These are phyloP conservation scores for Neotoxoptera formosana DNA, from an alignment of 1,140 invertebrate species.

Conservation along the genomic window DNA sequence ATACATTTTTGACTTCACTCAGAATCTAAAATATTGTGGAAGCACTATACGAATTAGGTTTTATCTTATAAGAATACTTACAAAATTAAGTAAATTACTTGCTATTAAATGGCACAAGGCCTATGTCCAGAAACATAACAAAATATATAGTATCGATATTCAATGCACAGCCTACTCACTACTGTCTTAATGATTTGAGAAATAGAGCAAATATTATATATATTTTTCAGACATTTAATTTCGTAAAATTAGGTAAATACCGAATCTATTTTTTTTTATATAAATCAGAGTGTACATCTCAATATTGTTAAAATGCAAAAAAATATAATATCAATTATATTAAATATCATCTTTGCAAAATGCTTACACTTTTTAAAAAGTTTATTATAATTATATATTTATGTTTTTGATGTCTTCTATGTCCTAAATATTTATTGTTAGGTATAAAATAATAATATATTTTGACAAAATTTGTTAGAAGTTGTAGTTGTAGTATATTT, in stretches of 20 bases:
- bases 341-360: neutral
- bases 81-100: no score
- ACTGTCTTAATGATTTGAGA: neutral
- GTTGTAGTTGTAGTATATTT: neutral
- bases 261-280: neutral
- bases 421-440: neutral
- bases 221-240: neutral
- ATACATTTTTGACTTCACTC: neutral
- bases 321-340: neutral
- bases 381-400: neutral
- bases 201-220: neutral
- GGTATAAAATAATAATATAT: neutral
- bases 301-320: neutral
- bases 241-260: neutral
- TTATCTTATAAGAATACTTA: no score
- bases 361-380: neutral
- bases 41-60: neutral
- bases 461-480: neutral
- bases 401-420: neutral
- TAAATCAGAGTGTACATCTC: no score
- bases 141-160: neutral
- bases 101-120: no score
- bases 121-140: neutral
- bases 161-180: neutral
- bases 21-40: neutral